phyloP scores from a whole-genome alignment of 2,113 vertebrate species.

The Heliornis fulica region DNA sequence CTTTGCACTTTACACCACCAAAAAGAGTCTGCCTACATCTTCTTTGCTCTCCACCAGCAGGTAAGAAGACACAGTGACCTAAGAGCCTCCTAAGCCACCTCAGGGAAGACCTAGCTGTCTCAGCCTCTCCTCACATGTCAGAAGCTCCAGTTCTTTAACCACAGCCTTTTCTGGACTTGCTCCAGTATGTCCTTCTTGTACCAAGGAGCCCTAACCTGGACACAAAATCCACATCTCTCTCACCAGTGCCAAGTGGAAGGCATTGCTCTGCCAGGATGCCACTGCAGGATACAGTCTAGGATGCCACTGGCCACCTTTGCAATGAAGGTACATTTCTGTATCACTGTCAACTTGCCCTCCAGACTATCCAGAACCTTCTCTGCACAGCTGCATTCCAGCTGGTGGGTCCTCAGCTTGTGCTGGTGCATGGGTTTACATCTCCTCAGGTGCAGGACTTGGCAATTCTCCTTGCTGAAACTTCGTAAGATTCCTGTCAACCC shows the following conservation, averaged over 20 bases:
- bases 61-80: not conserved
- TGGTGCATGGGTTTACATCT: not conserved
- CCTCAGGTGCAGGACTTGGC: not conserved
- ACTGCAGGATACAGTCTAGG: not conserved
- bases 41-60: not conserved
- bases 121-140: not conserved
- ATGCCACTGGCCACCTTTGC: not conserved
- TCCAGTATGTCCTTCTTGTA: not conserved
- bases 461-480: not conserved
- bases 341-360: not conserved
- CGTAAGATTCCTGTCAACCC: fast-evolving
- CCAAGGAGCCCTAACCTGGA: not conserved
- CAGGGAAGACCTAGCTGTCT: not conserved
- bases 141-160: not conserved
- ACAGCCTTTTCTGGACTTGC: not conserved
- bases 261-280: not conserved
- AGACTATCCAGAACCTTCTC: not conserved
- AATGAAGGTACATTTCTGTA: not conserved
- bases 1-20: not conserved
- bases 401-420: not conserved
- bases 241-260: not conserved
- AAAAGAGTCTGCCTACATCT: not conserved
- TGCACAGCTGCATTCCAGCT: not conserved
- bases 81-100: not conserved
- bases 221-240: not conserved